phyloP scores from a whole-genome alignment of 2,113 vertebrate species.

The Lonchura striata region DNA sequence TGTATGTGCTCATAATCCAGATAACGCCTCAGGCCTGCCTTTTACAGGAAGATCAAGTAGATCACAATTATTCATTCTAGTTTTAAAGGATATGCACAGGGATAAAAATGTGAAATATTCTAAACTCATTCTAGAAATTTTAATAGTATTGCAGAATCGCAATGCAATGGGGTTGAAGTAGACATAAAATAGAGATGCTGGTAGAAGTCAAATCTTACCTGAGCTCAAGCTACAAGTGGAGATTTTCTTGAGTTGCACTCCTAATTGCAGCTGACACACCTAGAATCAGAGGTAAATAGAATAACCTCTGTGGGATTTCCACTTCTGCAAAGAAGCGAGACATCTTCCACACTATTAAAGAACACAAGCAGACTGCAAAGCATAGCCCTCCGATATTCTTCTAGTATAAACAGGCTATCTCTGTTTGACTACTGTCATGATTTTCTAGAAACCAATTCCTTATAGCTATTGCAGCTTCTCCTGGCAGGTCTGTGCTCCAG shows the following conservation, averaged over 20 bases:
- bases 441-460: background rate
- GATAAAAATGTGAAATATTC: background rate
- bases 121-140: background rate
- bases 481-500: background rate
- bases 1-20: background rate
- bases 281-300: background rate
- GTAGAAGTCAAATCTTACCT: background rate
- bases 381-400: background rate
- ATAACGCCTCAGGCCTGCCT: background rate
- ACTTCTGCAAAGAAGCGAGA: background rate
- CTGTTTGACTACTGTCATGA: background rate
- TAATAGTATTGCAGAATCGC: background rate
- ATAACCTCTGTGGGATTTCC: background rate
- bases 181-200: background rate
- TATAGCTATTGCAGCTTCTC: background rate
- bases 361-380: background rate
- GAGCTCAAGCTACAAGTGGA: background rate
- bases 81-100: background rate
- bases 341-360: background rate
- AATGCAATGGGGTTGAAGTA: background rate
- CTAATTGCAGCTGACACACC: background rate
- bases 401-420: background rate
- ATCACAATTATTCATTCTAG: background rate
- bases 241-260: background rate
- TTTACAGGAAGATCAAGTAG: background rate